Percentiles rank a stretch among this genome's conserved stretches.
phyloP scores from a whole-genome alignment of 2,797 vertebrate genomes.

The Acanthopagrus latus region DNA sequence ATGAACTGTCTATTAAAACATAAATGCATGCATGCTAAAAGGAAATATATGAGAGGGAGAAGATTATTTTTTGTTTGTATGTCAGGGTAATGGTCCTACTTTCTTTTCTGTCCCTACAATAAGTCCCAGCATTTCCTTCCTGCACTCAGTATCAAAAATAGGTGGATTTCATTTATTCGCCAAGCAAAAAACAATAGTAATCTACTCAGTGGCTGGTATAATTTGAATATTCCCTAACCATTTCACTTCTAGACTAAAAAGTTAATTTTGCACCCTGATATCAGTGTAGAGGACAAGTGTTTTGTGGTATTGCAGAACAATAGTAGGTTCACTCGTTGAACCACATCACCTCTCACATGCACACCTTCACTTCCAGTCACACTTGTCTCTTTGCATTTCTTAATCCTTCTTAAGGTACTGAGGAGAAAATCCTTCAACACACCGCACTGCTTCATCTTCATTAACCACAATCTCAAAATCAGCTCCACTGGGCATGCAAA shows the following conservation, averaged over 20 bases:
- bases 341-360: slow-evolving; percentile 5
- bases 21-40: background rate
- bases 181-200: too few relatives aligned
- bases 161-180: too few relatives aligned
- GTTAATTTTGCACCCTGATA: too few relatives aligned
- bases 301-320: background rate
- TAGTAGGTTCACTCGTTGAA: background rate
- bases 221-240: too few relatives aligned
- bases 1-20: background rate
- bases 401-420: slow-evolving; percentile 46
- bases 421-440: slow-evolving; percentile 28
- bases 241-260: too few relatives aligned
- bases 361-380: slow-evolving; percentile 3
- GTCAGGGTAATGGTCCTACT: background rate
- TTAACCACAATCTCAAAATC: slow-evolving; percentile 35
- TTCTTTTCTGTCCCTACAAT: background rate
- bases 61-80: background rate
- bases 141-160: background rate
- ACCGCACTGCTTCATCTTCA: slow-evolving; percentile 34
- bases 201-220: too few relatives aligned
- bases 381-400: slow-evolving; percentile 13
- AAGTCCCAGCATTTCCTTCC: background rate
- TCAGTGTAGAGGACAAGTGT: background rate
- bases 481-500: background rate
- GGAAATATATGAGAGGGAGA: background rate